phyloP scores from a whole-genome alignment of 2,113 vertebrate species.

The Procavia capensis region DNA sequence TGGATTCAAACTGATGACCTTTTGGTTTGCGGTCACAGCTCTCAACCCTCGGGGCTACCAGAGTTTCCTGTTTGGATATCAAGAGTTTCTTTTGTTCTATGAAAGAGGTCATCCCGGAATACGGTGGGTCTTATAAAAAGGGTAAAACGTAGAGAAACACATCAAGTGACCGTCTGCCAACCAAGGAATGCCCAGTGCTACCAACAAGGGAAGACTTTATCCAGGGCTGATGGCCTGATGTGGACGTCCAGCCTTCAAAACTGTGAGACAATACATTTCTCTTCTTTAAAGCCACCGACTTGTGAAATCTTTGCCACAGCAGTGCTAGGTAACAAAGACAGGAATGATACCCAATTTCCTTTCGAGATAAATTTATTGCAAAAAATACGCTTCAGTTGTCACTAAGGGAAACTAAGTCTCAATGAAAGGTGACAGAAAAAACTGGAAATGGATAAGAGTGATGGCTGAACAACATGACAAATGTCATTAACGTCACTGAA shows the following conservation, averaged over 20 bases:
- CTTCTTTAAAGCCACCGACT: background rate
- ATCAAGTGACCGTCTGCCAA: background rate
- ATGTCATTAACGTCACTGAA: background rate
- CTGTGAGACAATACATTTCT: background rate
- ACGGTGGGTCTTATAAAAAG: no score
- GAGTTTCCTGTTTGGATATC: no score
- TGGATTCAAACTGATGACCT: no score
- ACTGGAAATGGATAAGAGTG: background rate
- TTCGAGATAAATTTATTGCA: background rate
- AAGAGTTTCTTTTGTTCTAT: background rate
- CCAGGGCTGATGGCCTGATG: background rate
- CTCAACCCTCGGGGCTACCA: no score
- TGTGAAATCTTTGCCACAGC: background rate
- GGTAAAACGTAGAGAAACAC: background rate
- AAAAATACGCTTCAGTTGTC: background rate
- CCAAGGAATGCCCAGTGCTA: background rate
- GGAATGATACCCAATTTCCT: background rate
- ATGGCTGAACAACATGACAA: background rate
- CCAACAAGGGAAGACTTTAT: background rate
- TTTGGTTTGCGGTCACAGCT: no score
- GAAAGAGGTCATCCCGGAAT: background rate
- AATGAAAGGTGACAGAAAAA: background rate
- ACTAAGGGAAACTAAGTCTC: background rate
- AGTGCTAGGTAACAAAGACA: background rate
- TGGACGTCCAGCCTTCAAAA: background rate